These are phyloP conservation scores for Eulemur rufifrons DNA, from an alignment of 2,113 vertebrate species.

Conservation along the genomic window DNA sequence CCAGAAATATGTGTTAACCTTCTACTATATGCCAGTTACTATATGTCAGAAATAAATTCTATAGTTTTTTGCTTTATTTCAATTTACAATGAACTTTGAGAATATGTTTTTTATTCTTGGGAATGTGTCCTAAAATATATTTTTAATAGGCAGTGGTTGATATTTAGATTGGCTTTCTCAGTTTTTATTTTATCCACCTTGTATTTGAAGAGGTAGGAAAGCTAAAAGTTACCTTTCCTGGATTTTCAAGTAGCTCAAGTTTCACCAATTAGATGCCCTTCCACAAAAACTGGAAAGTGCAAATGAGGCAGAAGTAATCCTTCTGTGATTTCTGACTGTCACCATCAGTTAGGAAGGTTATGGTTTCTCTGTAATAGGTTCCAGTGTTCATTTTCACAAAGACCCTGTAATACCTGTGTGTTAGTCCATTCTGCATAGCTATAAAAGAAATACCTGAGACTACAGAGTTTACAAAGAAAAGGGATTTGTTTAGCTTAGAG, in stretches of 20 bases:
- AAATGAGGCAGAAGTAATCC: neutral
- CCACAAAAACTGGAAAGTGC: neutral
- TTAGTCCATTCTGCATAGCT: no score
- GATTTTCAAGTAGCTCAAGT: neutral
- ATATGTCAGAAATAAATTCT: neutral
- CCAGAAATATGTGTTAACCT: neutral
- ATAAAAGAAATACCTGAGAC: no score
- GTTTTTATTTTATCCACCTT: neutral
- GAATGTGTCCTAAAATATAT: neutral
- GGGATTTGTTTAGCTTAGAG: no score
- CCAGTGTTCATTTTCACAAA: neutral
- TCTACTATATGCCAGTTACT: neutral
- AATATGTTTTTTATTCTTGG: neutral
- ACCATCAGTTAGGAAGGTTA: neutral
- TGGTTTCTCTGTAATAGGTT: neutral
- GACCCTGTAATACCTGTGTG: no score
- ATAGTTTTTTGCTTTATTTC: neutral
- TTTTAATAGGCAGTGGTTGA: neutral
- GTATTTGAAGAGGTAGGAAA: neutral
- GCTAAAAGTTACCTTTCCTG: neutral
- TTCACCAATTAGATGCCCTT: neutral
- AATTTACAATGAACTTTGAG: neutral
- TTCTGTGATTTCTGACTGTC: neutral
- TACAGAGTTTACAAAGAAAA: no score
- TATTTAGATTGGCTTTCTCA: neutral